Base-by-base conservation (phyloP, 2,797 vertebrate genomes). In the Hydrolagus colliei region DNA sequence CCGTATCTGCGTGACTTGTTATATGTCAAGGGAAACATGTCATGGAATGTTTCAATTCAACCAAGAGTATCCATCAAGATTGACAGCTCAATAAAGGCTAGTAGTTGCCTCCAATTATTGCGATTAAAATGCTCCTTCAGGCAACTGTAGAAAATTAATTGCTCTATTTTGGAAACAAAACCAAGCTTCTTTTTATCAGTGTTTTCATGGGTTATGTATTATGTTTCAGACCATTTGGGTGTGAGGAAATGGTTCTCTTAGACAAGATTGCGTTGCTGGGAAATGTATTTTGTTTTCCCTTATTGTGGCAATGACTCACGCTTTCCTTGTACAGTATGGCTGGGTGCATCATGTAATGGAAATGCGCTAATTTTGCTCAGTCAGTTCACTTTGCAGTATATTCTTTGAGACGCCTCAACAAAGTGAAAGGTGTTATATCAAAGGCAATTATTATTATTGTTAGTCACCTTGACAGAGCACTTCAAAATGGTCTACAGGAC, bases 41-140 rank as follows among this genome's bases (percentile, higher is more conserved):
- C 41, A 52, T 52, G 65, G 32, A 71, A 84, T 41, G 79, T 84
- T 71, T 84, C 71, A 84, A 84, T 84, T 84, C 27, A 71, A 68
- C 63, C 32, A 84, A 67, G 65, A 71, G 20, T 32, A 71, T 84
- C 79, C 67, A 71, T 84, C 79, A 52, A 41, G 65, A 41, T 71
- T 2, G 65, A 71, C 65, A 71, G 79, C 65, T 71, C 52, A 71
- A 84, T 84, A 84, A 84, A 84, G 32, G 41, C 71, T 68, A 52
- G 63, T 20, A 68, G 20, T 84, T 84, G 71, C 52, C 65, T 68
- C 32, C 18, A 5, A 27, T 16, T 71, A n/a, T 68, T 82, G 41
- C 27, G 18, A 35, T 22, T n/a, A 32, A 84, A 68, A 32, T 20
- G 9, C 65, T 35, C 32, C 65, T 84, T 71, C 9, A 52, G 71